phyloP scores from a whole-genome alignment of 2,113 vertebrate genomes.

The Vidua macroura region DNA sequence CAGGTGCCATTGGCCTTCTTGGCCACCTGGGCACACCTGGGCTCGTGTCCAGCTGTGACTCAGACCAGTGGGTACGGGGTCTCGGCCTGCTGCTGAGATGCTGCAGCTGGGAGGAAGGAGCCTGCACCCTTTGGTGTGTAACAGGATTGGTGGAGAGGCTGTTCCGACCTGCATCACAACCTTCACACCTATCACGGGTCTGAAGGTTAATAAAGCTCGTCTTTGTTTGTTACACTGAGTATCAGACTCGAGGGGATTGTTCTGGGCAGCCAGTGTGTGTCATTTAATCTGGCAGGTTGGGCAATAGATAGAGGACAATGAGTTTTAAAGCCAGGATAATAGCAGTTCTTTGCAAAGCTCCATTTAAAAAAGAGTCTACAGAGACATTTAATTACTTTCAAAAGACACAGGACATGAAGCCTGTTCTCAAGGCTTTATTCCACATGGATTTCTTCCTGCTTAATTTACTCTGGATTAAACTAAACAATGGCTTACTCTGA shows the following conservation, averaged over 20 bases:
- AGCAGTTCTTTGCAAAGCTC: background rate
- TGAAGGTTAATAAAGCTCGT: background rate
- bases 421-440: conserved; percentile 13
- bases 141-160: background rate
- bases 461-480: background rate
- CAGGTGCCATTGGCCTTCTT: background rate
- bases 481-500: background rate
- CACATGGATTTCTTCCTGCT: background rate
- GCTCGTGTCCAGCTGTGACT: background rate
- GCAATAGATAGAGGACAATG: conserved; percentile 36
- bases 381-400: conserved; percentile 1
- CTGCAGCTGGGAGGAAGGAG: background rate
- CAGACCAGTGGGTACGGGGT: accelerated
- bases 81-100: background rate
- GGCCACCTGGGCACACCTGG: background rate
- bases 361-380: background rate
- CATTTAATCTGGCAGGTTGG: background rate
- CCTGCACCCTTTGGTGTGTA: background rate
- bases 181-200: background rate
- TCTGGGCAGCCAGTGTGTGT: background rate
- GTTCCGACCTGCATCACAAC: accelerated
- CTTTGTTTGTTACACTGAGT: background rate
- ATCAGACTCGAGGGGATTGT: background rate
- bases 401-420: background rate
- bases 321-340: background rate